Evolutionary conservation across 2,113 vertebrate genomes (phyloP).

Genomic region (Cheirogaleus medius): DNA sequence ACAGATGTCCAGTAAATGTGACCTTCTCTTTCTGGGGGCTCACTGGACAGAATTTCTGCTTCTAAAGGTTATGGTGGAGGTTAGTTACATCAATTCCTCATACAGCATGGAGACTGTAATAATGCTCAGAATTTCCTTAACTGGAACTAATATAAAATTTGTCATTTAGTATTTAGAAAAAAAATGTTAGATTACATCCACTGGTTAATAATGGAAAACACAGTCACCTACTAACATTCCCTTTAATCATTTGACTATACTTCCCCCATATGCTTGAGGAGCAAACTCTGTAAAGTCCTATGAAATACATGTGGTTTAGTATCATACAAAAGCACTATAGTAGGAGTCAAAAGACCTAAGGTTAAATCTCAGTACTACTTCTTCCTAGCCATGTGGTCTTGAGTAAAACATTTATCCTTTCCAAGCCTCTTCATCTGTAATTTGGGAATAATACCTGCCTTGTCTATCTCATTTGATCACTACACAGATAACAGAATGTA

Average conservation of each 20-base stretch:
- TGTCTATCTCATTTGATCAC: background rate
- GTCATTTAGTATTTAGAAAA: constrained; percentile 13
- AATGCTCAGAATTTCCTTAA: constrained; percentile 43
- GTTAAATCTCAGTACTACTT: background rate
- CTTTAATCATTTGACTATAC: constrained; percentile 12
- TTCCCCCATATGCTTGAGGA: background rate
- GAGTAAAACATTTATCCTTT: background rate
- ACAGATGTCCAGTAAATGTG: constrained; percentile 20
- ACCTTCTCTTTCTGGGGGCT: background rate
- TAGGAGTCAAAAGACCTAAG: constrained; percentile 2
- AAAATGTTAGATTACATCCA: background rate
- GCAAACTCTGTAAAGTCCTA: background rate
- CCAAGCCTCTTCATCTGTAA: constrained; percentile 11
- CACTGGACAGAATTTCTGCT: background rate
- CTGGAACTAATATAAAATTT: constrained; percentile 21
- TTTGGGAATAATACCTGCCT: background rate
- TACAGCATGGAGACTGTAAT: background rate
- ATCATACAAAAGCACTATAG: background rate
- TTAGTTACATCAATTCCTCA: constrained; percentile 37
- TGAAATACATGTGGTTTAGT: background rate
- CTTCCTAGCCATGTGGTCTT: background rate
- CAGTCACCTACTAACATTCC: background rate
- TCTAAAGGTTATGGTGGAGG: background rate
- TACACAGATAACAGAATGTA: background rate
- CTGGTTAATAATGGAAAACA: constrained; percentile 5